Evolutionary conservation across 2,113 vertebrate species (phyloP).

Genomic region (Otocyon megalotis): DNA sequence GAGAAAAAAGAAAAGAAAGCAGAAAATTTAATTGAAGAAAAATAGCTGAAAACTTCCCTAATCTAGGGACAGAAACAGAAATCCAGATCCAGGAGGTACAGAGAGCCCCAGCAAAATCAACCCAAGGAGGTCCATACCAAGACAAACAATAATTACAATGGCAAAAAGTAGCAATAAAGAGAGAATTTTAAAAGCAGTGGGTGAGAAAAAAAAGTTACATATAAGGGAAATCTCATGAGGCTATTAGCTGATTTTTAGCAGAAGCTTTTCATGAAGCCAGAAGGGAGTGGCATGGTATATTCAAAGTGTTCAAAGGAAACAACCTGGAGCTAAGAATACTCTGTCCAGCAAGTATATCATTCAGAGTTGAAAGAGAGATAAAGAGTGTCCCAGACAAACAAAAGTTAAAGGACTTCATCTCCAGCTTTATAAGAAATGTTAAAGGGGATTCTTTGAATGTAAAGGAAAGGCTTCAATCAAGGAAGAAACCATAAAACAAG

Average conservation of each 20-base stretch:
- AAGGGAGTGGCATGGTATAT: neutral
- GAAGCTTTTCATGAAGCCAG: neutral
- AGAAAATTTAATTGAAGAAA: neutral
- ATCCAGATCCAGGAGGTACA: neutral
- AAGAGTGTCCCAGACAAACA: neutral
- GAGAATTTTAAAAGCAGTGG: neutral
- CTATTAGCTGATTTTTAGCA: neutral
- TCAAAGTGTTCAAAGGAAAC: neutral
- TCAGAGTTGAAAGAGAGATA: neutral
- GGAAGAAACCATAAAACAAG: neutral
- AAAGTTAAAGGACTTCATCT: neutral
- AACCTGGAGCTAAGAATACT: neutral
- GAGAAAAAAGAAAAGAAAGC: neutral
- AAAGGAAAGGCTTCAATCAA: neutral
- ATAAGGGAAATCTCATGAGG: neutral
- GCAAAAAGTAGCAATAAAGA: neutral
- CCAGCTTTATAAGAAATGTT: neutral
- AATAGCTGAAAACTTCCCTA: neutral
- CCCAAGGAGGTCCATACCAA: neutral
- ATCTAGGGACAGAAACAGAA: neutral
- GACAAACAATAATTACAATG: neutral
- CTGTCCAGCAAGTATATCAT: neutral
- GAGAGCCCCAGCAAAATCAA: neutral
- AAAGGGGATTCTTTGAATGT: neutral
- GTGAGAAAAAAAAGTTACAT: neutral